Conservation (phyloP, 1,140 invertebrate species). For the Pogonomyrmex barbatus region DNA sequence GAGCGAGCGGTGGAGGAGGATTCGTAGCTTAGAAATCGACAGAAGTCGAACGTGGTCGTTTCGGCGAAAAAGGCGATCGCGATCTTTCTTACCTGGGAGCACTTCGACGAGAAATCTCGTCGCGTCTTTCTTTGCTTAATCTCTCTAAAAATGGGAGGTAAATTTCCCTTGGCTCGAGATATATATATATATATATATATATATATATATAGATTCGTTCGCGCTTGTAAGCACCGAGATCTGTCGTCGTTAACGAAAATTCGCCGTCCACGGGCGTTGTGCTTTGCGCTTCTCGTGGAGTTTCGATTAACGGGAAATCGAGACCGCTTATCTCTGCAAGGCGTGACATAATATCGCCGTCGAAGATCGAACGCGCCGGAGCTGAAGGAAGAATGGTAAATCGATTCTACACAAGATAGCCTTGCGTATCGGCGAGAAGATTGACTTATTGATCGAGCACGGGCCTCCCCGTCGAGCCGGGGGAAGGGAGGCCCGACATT, state of each 20-base stretch:
- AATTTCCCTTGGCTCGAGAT: not conserved
- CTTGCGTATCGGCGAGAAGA: constrained; percentile 68
- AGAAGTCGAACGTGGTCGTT: constrained; percentile 2
- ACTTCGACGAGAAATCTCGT: not conserved
- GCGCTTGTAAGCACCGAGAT: constrained; percentile 1
- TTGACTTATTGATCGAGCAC: constrained; percentile 69
- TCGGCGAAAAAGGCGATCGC: not conserved
- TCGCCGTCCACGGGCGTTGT: not conserved
- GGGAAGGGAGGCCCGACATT: constrained; percentile 11
- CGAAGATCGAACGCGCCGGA: constrained; percentile 42
- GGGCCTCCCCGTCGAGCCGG: constrained; percentile 23
- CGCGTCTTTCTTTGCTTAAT: constrained; percentile 12
- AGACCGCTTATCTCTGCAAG: constrained; percentile 27
- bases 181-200: no score
- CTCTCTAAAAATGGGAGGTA: not conserved
- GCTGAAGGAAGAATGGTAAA: constrained; percentile 60
- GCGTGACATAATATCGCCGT: constrained; percentile 48
- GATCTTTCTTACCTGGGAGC: not conserved
- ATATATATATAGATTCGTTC: no score
- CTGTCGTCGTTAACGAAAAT: constrained; percentile 19
- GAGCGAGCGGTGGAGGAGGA: not conserved
- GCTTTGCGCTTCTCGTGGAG: not conserved
- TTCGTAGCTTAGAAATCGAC: constrained; percentile 17
- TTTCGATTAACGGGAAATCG: constrained; percentile 55
- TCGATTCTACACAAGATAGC: constrained; percentile 67